phyloP scores from a whole-genome alignment of 2,888 invertebrate species.

The Spodoptera picta region DNA sequence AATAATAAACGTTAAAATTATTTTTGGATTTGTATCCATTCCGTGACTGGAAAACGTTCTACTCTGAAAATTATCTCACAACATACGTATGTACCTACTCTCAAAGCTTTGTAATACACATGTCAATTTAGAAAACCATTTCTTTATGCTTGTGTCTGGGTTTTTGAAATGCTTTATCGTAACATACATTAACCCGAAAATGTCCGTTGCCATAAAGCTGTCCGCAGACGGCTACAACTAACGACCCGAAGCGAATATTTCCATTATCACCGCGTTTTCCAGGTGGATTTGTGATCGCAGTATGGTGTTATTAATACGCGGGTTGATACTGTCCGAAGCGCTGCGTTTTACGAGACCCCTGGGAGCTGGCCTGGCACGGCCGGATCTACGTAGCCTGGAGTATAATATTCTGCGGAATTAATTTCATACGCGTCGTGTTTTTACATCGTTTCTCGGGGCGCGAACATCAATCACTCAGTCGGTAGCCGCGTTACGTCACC shows the following conservation, averaged over 20 bases:
- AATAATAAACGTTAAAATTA: constrained; percentile 5
- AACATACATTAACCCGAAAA: constrained; percentile 34
- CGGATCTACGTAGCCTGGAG: constrained; percentile 9
- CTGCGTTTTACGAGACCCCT: constrained; percentile 29
- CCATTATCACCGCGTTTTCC: constrained; percentile 40
- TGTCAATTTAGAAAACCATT: constrained; percentile 1
- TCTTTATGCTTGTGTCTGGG: constrained; percentile 11
- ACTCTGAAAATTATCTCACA: constrained; percentile 6
- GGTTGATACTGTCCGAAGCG: constrained; percentile 27
- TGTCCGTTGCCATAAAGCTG: constrained; percentile 38
- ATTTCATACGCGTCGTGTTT: constrained; percentile 47
- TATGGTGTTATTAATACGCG: constrained; percentile 40
- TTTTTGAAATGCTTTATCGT: constrained; percentile 22
- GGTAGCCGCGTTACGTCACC: constrained; percentile 77
- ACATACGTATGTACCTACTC: constrained; percentile 3
- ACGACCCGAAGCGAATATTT: constrained; percentile 37
- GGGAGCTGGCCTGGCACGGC: constrained; percentile 14
- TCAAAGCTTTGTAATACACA: constrained; percentile 13
- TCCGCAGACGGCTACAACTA: constrained; percentile 34
- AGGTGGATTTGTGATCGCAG: constrained; percentile 27
- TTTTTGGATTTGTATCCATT: constrained; percentile 11
- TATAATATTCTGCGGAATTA: constrained; percentile 35
- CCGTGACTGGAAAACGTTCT: constrained; percentile 5
- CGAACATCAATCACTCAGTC: constrained; percentile 67
- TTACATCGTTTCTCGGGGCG: constrained; percentile 43